Evolutionary conservation across 1,140 invertebrate genomes (phyloP).

Genomic region (Ceratina calcarata): DNA sequence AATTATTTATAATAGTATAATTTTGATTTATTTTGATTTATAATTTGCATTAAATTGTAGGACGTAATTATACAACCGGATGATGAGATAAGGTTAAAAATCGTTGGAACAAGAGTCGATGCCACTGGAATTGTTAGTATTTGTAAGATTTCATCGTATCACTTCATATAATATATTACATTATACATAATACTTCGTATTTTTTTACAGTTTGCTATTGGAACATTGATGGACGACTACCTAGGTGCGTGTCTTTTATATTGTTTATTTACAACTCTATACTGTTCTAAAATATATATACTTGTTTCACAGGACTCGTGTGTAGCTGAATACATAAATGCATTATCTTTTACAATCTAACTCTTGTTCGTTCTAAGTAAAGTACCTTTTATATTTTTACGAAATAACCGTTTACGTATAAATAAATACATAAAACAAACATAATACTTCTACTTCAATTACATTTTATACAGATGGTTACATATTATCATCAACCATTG

Average conservation of each 20-base stretch:
- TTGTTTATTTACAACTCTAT: background rate
- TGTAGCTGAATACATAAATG: constrained; percentile 50
- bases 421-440: background rate
- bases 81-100: constrained; percentile 98
- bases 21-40: no score
- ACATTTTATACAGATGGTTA: background rate
- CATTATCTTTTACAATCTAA: background rate
- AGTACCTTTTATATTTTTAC: background rate
- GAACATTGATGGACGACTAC: constrained; percentile 99
- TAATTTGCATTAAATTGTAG: constrained; percentile 73
- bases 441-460: background rate
- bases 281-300: background rate
- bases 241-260: constrained; percentile 82
- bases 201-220: constrained; percentile 96
- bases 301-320: constrained; percentile 62
- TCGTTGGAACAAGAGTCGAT: constrained; percentile 98
- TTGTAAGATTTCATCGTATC: constrained; percentile 31
- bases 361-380: background rate
- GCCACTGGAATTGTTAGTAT: constrained; percentile 92
- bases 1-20: background rate
- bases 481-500: background rate
- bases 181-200: constrained; percentile 36
- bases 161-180: constrained; percentile 39
- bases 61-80: constrained; percentile 98
- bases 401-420: background rate